Conservation (phyloP, 2,797 vertebrate genomes). For the Podarcis lilfordi region DNA sequence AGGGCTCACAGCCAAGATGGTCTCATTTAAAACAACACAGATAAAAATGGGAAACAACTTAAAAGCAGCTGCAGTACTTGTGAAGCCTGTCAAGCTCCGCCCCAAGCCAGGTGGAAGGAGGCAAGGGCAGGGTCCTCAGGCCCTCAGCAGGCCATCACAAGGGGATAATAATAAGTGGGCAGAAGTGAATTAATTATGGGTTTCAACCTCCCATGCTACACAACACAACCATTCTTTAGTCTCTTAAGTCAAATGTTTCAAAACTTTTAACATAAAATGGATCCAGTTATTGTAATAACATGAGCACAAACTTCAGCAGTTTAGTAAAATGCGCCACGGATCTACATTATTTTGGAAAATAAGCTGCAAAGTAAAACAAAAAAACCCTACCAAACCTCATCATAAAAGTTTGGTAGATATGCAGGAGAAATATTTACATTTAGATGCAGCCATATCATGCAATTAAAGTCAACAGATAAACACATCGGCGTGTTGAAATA, state of each 20-base stretch:
- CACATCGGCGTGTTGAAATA: conserved; percentile 81
- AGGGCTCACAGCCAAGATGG: too few relatives aligned
- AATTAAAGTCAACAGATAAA: conserved; percentile 81
- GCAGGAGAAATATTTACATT: conserved; percentile 70
- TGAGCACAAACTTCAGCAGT: conserved; percentile 39
- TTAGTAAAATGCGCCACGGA: conserved; percentile 10
- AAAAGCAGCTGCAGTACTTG: too few relatives aligned
- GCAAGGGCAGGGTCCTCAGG: too few relatives aligned
- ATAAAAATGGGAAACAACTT: too few relatives aligned
- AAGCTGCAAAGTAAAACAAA: conserved; percentile 19
- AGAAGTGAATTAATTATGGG: background rate
- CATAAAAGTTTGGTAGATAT: conserved; percentile 54
- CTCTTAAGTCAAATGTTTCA: background rate
- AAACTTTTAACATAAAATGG: background rate
- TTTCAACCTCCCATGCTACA: background rate
- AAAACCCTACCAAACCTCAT: conserved; percentile 27
- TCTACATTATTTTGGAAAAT: background rate
- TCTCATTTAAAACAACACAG: too few relatives aligned
- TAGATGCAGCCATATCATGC: conserved; percentile 69
- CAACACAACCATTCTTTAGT: background rate
- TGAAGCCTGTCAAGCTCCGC: too few relatives aligned
- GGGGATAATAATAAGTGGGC: background rate
- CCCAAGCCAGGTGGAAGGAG: too few relatives aligned
- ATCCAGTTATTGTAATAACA: background rate
- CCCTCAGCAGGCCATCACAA: background rate